phyloP scores from a whole-genome alignment of 2,888 invertebrate genomes.

The Sinhomidia bicolor region DNA sequence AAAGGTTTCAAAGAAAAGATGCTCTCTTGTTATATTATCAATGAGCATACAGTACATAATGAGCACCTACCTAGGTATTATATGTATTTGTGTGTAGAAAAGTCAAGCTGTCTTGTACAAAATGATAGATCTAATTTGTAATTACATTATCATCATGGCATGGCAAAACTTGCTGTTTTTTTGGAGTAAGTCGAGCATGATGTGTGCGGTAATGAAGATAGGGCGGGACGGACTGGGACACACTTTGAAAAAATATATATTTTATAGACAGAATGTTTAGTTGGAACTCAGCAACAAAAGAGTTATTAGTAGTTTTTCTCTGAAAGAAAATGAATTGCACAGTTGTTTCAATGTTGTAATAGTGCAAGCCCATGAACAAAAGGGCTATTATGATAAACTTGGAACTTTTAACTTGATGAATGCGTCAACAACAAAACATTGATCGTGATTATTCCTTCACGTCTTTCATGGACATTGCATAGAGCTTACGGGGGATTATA shows the following conservation, averaged over 20 bases:
- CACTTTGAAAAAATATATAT: neutral
- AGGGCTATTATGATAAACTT: conserved; percentile 5
- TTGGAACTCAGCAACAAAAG: neutral
- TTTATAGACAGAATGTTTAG: neutral
- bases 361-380: neutral
- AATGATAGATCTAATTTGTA: conserved; percentile 8
- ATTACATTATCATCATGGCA: conserved; percentile 37
- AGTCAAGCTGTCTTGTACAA: neutral
- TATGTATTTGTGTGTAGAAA: neutral
- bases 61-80: too few relatives aligned
- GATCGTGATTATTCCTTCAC: neutral
- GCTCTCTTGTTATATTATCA: neutral
- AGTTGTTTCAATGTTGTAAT: neutral
- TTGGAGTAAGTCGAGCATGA: neutral
- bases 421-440: neutral
- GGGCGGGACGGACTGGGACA: neutral
- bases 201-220: conserved; percentile 10
- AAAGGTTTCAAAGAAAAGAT: neutral
- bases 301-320: neutral
- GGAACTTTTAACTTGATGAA: neutral
- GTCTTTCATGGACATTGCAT: neutral
- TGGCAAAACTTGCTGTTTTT: neutral
- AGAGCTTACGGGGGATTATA: neutral
- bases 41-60: neutral
- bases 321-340: neutral